A percentile compares a stretch with the other conserved stretches of the same genome.
Evolutionary conservation across 1,140 invertebrate species (phyloP).

Genomic region (Scaptomyza pallida): DNA sequence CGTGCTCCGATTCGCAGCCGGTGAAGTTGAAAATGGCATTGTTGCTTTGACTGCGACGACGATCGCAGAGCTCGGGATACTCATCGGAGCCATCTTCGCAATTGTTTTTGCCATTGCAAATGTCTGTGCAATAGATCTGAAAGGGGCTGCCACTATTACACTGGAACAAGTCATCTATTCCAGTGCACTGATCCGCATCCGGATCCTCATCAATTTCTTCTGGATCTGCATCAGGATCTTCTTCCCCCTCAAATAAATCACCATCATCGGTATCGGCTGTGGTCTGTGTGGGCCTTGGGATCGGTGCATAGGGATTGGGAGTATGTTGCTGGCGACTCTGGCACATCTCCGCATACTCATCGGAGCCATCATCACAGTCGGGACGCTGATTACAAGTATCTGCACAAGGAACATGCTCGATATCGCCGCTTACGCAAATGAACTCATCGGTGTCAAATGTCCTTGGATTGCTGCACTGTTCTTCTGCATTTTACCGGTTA

Average conservation of each 20-base stretch:
- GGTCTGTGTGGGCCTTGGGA: neutral
- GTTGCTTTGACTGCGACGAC: neutral
- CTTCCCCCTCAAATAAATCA: neutral
- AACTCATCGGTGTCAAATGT: neutral
- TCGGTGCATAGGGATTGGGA: constrained; percentile 12
- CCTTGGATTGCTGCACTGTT: constrained; percentile 3
- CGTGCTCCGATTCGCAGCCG: neutral
- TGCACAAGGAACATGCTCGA: neutral
- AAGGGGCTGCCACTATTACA: constrained; percentile 30
- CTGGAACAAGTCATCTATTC: neutral
- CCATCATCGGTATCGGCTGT: neutral
- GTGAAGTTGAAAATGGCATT: neutral
- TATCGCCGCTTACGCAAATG: neutral
- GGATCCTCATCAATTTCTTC: constrained; percentile 2
- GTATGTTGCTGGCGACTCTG: too few species aligned
- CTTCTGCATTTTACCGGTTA: constrained; percentile 9
- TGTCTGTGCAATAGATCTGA: neutral
- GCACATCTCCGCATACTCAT: constrained; percentile 18
- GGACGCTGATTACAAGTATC: neutral
- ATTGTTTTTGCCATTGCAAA: constrained; percentile 19
- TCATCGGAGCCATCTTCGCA: constrained; percentile 47
- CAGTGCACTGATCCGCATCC: neutral
- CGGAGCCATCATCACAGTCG: constrained; percentile 25
- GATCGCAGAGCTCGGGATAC: constrained; percentile 12
- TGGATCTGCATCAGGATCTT: neutral